Percentiles rank a stretch among this genome's conserved stretches.
These are phyloP conservation scores for Epinotia nisella DNA, from an alignment of 2,888 invertebrate genomes.

Conservation along the genomic window DNA sequence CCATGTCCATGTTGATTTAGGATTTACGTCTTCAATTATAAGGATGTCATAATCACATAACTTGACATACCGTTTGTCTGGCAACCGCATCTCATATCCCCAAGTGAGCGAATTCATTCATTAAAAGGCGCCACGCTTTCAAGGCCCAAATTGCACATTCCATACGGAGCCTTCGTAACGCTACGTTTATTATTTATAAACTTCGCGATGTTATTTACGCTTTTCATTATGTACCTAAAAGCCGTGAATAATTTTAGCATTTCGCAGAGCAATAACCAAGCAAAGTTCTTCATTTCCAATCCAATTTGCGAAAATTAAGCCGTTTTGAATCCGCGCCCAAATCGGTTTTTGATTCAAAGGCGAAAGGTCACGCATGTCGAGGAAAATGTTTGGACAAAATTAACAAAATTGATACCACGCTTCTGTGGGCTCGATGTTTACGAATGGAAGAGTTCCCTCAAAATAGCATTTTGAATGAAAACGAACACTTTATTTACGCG, in stretches of 20 bases:
- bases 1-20: neutral
- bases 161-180: conserved; percentile 49
- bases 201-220: conserved; percentile 62
- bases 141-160: conserved; percentile 48
- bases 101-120: conserved; percentile 55
- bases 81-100: conserved; percentile 27
- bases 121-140: conserved; percentile 50
- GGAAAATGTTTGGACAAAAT: conserved; percentile 15
- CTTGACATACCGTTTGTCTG: conserved; percentile 27
- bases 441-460: neutral
- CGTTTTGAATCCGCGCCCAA: conserved; percentile 24
- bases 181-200: conserved; percentile 57
- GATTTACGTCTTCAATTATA: neutral
- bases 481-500: neutral
- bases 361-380: conserved; percentile 12
- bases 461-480: neutral
- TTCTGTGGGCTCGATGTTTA: neutral
- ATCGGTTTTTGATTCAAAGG: conserved; percentile 30
- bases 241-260: conserved; percentile 49
- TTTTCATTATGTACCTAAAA: conserved; percentile 58
- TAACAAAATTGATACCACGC: neutral
- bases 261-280: conserved; percentile 15
- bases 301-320: conserved; percentile 35
- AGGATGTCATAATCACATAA: neutral
- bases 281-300: conserved; percentile 32